Percentiles rank a stretch among this genome's conserved stretches.
Conservation (phyloP, 2,113 vertebrate species). For the Pollimyrus isidori region DNA sequence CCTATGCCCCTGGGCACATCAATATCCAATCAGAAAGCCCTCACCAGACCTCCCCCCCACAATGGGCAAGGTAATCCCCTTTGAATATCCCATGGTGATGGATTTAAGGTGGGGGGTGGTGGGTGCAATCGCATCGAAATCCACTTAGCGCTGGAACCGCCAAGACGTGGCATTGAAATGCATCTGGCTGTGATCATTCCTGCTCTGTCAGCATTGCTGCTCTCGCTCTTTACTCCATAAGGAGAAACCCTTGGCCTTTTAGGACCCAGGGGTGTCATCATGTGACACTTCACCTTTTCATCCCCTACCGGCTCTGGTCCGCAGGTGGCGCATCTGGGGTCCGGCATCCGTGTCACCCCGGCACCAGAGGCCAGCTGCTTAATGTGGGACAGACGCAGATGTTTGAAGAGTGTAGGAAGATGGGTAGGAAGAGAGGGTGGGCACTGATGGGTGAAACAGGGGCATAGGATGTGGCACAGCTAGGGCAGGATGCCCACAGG, state of each 20-base stretch:
- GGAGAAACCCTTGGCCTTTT: background rate
- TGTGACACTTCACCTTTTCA: background rate
- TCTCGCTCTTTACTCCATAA: background rate
- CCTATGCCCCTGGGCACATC: background rate
- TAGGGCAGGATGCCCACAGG: background rate
- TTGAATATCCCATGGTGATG: background rate
- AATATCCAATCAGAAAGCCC: background rate
- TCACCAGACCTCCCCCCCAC: background rate
- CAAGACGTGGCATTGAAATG: background rate
- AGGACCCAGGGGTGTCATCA: background rate
- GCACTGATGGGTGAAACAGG: background rate
- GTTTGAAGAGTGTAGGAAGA: background rate
- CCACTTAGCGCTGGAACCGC: background rate
- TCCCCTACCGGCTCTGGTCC: background rate
- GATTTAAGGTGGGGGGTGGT: background rate
- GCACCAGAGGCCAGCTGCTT: background rate
- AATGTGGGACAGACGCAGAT: background rate
- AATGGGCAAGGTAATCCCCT: conserved; percentile 1
- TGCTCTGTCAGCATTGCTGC: background rate
- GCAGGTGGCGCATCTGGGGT: background rate
- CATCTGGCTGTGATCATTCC: background rate
- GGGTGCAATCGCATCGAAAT: background rate
- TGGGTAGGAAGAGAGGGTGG: background rate
- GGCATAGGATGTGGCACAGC: background rate
- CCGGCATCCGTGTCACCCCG: background rate